Evolutionary conservation across 1,140 invertebrate genomes (phyloP).

Genomic region (Ephestia elutella): DNA sequence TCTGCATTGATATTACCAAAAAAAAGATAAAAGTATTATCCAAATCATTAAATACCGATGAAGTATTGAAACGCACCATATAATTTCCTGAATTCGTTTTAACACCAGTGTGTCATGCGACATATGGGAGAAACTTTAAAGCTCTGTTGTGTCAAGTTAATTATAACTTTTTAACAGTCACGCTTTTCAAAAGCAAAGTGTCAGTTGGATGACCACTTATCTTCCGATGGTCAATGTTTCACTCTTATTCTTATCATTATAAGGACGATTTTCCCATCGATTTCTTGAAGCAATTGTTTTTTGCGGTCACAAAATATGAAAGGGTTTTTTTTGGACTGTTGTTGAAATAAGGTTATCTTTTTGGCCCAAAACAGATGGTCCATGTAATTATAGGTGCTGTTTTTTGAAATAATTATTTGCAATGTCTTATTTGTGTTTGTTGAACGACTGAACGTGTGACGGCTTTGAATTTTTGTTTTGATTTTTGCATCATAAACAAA

Average conservation of each 20-base stretch:
- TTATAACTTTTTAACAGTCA: conserved; percentile 55
- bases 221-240: conserved; percentile 31
- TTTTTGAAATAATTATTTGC: neutral
- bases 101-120: conserved; percentile 28
- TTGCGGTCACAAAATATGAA: conserved; percentile 15
- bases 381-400: conserved; percentile 2
- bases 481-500: neutral
- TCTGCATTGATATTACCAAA: too few relatives aligned
- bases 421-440: conserved; percentile 3
- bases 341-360: neutral
- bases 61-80: conserved; percentile 3
- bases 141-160: conserved; percentile 58
- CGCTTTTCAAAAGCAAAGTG: conserved; percentile 51
- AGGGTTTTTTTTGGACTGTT: conserved; percentile 16
- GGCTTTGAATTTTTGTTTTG: neutral
- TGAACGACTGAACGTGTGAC: too few relatives aligned
- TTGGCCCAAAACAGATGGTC: conserved; percentile 10
- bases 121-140: conserved; percentile 59
- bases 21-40: too few relatives aligned
- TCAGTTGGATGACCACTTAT: conserved; percentile 67
- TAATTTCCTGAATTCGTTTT: conserved; percentile 16
- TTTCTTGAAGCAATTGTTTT: conserved; percentile 7
- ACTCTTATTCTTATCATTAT: neutral
- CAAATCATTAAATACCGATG: neutral
- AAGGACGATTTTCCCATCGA: neutral